Evolutionary conservation across 2,888 invertebrate species (phyloP).

Genomic region (Parnassius glacialis): DNA sequence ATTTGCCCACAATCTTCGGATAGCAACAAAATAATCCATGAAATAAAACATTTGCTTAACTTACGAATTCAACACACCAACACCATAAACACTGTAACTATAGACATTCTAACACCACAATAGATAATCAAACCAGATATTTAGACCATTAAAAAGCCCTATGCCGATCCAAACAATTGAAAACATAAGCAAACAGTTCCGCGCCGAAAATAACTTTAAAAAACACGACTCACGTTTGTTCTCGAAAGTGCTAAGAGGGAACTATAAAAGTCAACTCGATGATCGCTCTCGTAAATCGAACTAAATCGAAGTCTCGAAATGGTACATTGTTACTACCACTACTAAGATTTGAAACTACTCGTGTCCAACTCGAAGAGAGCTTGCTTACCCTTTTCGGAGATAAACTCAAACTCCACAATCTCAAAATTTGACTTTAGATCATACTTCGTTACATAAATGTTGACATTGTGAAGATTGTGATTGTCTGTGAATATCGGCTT

Average conservation of each 20-base stretch:
- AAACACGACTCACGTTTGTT: conserved; percentile 38
- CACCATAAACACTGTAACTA: not conserved
- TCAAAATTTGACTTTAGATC: too few relatives aligned
- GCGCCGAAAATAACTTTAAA: conserved; percentile 36
- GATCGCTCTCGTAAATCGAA: conserved; percentile 48
- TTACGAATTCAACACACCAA: too few relatives aligned
- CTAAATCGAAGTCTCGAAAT: conserved; percentile 36
- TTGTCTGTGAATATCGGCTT: conserved; percentile 6
- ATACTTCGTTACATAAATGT: too few relatives aligned
- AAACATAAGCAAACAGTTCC: conserved; percentile 30
- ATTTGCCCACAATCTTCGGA: too few relatives aligned
- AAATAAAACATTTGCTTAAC: too few relatives aligned
- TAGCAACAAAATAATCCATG: too few relatives aligned
- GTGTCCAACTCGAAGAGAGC: not conserved
- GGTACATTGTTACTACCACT: conserved; percentile 26
- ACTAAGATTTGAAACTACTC: conserved; percentile 23
- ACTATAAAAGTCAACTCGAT: conserved; percentile 47
- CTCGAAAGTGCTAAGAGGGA: conserved; percentile 38
- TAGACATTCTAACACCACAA: not conserved
- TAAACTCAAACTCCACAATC: too few relatives aligned
- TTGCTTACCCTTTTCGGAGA: too few relatives aligned
- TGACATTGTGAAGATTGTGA: not conserved
- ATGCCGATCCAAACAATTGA: conserved; percentile 33
- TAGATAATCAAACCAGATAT: conserved; percentile 28
- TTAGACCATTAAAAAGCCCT: conserved; percentile 25